Evolutionary conservation across 1,140 invertebrate species (phyloP), one percentile per base, ranked within the genome.

Genomic region (Popillia japonica): DNA sequence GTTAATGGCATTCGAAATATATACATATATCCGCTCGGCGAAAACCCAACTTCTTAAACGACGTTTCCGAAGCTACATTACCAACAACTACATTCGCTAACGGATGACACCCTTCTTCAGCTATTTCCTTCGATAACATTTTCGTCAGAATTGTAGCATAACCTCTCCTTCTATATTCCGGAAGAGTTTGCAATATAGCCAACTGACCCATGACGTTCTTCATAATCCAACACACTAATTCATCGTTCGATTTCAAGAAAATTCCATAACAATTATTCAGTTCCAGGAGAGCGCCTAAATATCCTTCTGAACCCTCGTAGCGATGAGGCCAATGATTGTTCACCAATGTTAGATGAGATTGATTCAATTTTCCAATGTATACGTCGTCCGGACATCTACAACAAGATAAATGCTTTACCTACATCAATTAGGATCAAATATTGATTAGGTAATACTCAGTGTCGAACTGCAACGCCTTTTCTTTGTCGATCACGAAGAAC

Each of bases 11-110:
- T 77, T 77, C 75, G 22, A 77, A n/a, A 64, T 77, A 80, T 40
- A 20, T 55, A 72, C 74, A 77, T 22, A 61, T 48, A n/a, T 78
- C 76, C 61, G 77, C 44, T 27, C 74, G 73, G 76, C 77, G 78
- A 34, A 87, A 87, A 55, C 86, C 86, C 0, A 87, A 78, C 55
- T 84, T 87, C 44, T 83, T 79, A 72, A 88, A 87, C 81, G 86
- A 83, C 6, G 61, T 79, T 8, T 80, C 75, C 0, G 87, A 87
- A 0, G 84, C 76, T 0, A 40, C 20, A 80, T 88, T 88, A 0
- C 75, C n/a, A 6, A 77, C 61, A 40, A 77, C 44, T 0, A 88
- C 85, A 2, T 84, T 79, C 0, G 83, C 86, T 81, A 87, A 83
- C 0, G 85, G 84, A 80, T 87, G 83, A 42, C 84, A 79, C 2